Percentiles rank a stretch among this genome's conserved stretches.
Evolutionary conservation across 1,140 invertebrate genomes (phyloP).

Genomic region (Nephila pilipes): DNA sequence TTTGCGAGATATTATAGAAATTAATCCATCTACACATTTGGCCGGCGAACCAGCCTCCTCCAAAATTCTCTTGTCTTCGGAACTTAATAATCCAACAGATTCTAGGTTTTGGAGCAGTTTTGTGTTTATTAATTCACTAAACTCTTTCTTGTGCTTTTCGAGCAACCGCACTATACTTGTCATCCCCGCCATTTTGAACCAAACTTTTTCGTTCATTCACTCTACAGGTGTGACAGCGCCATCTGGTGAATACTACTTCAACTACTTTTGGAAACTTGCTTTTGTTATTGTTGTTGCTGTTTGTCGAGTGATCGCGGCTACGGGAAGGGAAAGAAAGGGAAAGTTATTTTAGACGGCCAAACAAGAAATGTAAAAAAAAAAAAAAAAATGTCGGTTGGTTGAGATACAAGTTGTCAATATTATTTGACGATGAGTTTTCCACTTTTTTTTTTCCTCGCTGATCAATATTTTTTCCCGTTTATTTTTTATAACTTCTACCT

Average conservation of each 20-base stretch:
- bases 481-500: too few relatives aligned
- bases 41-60: neutral
- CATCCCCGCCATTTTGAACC: slow-evolving; percentile 73
- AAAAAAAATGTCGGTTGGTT: neutral
- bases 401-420: neutral
- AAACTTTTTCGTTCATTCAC: slow-evolving; percentile 51
- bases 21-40: slow-evolving; percentile 39
- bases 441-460: neutral
- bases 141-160: slow-evolving; percentile 67
- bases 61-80: neutral
- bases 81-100: slow-evolving; percentile 38
- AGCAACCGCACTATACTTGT: slow-evolving; percentile 67
- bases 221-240: slow-evolving; percentile 46
- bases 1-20: slow-evolving; percentile 50
- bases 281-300: neutral
- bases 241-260: neutral
- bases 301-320: neutral
- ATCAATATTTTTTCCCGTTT: too few relatives aligned
- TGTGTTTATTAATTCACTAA: slow-evolving; percentile 40
- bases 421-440: too few relatives aligned
- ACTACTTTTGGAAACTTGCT: neutral
- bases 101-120: slow-evolving; percentile 62
- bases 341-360: neutral
- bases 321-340: neutral
- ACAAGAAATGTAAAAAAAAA: neutral